phyloP scores from a whole-genome alignment of 2,113 vertebrate species.

The Pongo pygmaeus region DNA sequence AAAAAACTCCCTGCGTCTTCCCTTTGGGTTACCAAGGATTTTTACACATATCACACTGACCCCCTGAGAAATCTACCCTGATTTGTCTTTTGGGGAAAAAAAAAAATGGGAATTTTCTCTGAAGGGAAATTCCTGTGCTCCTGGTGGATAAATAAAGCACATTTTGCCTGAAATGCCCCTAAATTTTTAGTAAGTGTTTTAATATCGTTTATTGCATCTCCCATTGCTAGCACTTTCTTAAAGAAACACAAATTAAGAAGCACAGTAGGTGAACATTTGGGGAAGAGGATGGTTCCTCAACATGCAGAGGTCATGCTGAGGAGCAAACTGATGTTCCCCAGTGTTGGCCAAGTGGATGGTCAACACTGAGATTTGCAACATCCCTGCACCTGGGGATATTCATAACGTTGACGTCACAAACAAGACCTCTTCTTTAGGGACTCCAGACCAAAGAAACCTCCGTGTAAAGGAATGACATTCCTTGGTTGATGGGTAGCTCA shows the following conservation, averaged over 20 bases:
- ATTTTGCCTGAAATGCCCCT: conserved; percentile 68
- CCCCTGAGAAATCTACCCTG: background rate
- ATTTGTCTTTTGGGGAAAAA: conserved; percentile 52
- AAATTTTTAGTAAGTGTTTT: conserved; percentile 48
- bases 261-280: too few species aligned
- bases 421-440: background rate
- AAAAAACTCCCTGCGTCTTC: background rate
- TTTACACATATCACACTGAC: background rate
- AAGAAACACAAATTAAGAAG: background rate
- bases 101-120: conserved; percentile 72
- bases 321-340: accelerated
- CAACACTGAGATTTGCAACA: accelerated
- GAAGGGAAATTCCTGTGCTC: conserved; percentile 68
- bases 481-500: background rate
- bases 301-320: accelerated
- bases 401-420: accelerated
- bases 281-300: too few species aligned
- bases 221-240: background rate
- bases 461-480: accelerated
- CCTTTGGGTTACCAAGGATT: background rate
- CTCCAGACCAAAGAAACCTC: background rate
- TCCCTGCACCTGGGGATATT: background rate
- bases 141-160: background rate
- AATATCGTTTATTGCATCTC: background rate
- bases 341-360: accelerated